phyloP scores from a whole-genome alignment of 92 coral and sea anemone genomes.

The Meandrina meandrites region DNA sequence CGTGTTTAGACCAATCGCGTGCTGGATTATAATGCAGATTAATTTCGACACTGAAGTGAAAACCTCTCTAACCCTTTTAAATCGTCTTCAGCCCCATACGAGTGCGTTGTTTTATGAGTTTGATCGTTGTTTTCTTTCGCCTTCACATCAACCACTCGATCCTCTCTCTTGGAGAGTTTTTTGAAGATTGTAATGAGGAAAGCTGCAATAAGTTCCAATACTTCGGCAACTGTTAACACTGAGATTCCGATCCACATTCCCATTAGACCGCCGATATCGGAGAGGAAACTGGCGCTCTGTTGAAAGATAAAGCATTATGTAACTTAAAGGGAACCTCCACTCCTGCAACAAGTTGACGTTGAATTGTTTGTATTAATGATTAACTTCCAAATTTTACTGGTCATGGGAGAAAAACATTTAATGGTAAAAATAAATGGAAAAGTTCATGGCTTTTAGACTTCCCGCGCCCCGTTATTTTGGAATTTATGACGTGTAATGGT shows the following conservation, averaged over 20 bases:
- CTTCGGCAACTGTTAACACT: slow-evolving; percentile 48
- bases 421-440: too few species aligned
- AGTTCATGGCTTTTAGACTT: too few species aligned
- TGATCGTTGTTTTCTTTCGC: not conserved
- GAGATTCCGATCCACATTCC: slow-evolving; percentile 73
- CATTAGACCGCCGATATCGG: slow-evolving; percentile 65
- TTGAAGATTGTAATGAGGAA: slow-evolving; percentile 7
- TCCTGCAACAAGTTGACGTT: too few species aligned
- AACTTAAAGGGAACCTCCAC: too few species aligned
- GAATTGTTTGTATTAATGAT: too few species aligned
- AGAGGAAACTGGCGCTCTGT: slow-evolving; percentile 38
- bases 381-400: too few species aligned
- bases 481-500: too few species aligned
- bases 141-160: not conserved
- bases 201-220: slow-evolving; percentile 36
- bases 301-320: not conserved
- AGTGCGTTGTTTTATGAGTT: not conserved
- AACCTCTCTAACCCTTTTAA: not conserved
- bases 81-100: not conserved
- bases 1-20: too few species aligned
- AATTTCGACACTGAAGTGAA: too few species aligned
- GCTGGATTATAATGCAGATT: too few species aligned
- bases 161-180: not conserved
- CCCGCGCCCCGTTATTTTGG: too few species aligned
- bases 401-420: too few species aligned